Evolutionary conservation across 2,797 vertebrate species (phyloP), one percentile per base, ranked within the genome.

Genomic region (Bufotes viridis): DNA sequence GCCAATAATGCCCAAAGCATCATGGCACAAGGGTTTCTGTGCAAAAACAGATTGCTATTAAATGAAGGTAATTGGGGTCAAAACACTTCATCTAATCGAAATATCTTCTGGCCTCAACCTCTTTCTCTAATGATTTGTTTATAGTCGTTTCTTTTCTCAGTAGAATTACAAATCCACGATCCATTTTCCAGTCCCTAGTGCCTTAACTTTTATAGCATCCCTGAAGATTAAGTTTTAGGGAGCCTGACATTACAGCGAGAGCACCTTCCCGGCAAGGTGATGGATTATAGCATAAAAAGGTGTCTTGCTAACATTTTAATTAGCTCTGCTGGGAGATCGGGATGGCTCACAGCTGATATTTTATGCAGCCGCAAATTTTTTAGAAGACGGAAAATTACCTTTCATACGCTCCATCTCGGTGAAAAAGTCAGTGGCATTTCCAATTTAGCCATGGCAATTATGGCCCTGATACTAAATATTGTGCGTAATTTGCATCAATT

Each of bases 231-330:
- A 58, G 70, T 89, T 86, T 86, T 86, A 79, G 78, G 78, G 75
- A 85, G 63, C 70, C 79, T 78, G 78, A 83, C 61, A 86, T 89
- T 82, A 87, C 74, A 72, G 84, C n/a, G 29, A 22, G 63, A 14
- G 84, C 88, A 89, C 84, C 84, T 89, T 82, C 88, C 55, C 78
- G n/a, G 79, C 70, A 78, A 85, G 88, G 88, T 89, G 88, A 89
- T 89, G 88, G 84, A 89, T 89, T 82, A 85, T 24, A 82, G 84
- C 88, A 89, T 87, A 89, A 89, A 89, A 86, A 86, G 84, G 88
- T 82, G 84, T 79, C 88, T 89, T 89, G 88, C 88, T 83, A 89
- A 89, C 88, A 86, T 86, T 89, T 89, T 89, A 89, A 89, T 89
- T 89, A 89, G 88, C 84, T 86, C 88, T 89, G 84, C 88, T 89